phyloP scores from a whole-genome alignment of 2,113 vertebrate species.

The rabbit (Oryctolagus cuniculus) region mOryCun1.1 NC_091439.1:52199001-52199500 shows the following conservation, averaged over 20 bases:
- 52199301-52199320: neutral
- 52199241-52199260: neutral
- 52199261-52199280: neutral
- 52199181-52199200: neutral
- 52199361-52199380: neutral
- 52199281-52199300: neutral
- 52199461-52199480: too few species aligned
- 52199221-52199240: neutral
- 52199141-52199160: neutral
- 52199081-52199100: neutral
- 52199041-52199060: neutral
- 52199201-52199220: too few species aligned
- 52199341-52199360: conserved; percentile 2
- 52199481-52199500: too few species aligned
- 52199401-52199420: too few species aligned
- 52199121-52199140: neutral
- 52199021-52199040: neutral
- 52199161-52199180: neutral
- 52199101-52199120: neutral
- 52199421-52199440: too few species aligned
- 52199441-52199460: too few species aligned
- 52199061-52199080: neutral
- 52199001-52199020: too few species aligned
- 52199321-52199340: neutral
- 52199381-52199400: too few species aligned